These are phyloP conservation scores for Candoia aspera DNA, from an alignment of 2,113 vertebrate genomes.

Conservation along the genomic window DNA sequence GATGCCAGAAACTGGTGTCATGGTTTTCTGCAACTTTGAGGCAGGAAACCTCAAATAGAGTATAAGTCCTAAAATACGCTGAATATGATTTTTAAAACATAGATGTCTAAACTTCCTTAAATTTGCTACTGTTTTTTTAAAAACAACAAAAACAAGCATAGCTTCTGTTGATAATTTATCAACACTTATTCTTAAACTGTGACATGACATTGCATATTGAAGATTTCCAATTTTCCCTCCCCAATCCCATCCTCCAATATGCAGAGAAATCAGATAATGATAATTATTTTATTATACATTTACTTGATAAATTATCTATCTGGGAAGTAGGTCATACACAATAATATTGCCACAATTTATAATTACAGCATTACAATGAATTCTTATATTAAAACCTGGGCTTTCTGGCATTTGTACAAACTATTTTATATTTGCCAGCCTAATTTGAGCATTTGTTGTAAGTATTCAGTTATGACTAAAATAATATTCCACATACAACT, in stretches of 20 bases:
- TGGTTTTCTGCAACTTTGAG: background rate
- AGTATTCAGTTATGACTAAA: slow-evolving; percentile 36
- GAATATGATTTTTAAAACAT: background rate
- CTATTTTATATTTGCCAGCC: slow-evolving; percentile 24
- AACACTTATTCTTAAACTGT: background rate
- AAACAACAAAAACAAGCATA: background rate
- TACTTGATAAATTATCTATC: slow-evolving; percentile 56
- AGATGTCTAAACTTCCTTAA: background rate
- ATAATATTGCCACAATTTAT: slow-evolving; percentile 63
- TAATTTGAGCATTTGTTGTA: slow-evolving; percentile 30
- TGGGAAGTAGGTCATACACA: slow-evolving; percentile 61
- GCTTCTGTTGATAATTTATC: background rate
- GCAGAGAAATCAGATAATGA: slow-evolving; percentile 47
- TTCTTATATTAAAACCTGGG: slow-evolving; percentile 48
- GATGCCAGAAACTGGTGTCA: background rate
- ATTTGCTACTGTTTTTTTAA: background rate
- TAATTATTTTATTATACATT: slow-evolving; percentile 63
- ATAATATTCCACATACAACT: slow-evolving; percentile 31
- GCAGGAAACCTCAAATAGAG: background rate
- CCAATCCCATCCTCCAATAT: background rate
- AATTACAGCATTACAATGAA: slow-evolving; percentile 59
- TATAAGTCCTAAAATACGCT: background rate
- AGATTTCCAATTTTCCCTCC: slow-evolving; percentile 4
- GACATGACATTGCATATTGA: background rate
- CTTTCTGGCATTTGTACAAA: slow-evolving; percentile 46